Conservation (phyloP, 2,888 invertebrate species). For the Hoplodrina ambigua region DNA sequence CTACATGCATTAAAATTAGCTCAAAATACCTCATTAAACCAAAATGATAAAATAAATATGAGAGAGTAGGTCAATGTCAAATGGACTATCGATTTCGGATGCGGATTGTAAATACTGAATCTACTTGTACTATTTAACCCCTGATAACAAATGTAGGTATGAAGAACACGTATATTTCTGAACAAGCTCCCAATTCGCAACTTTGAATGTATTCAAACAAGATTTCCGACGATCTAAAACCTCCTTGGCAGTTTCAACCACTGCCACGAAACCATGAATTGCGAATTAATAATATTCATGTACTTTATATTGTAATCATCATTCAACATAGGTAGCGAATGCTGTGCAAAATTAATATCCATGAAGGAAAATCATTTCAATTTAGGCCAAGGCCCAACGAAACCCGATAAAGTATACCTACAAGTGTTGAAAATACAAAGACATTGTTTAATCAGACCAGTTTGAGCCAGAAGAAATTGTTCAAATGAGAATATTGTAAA, state of each 20-base stretch:
- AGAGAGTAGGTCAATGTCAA: conserved; percentile 80
- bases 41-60: conserved; percentile 69
- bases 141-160: conserved; percentile 64
- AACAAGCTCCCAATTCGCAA: conserved; percentile 1
- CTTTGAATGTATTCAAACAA: conserved; percentile 1
- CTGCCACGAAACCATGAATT: conserved; percentile 44
- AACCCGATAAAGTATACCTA: conserved; percentile 61
- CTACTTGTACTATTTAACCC: conserved; percentile 73
- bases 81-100: conserved; percentile 75
- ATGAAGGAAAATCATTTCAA: conserved; percentile 63
- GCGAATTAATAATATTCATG: conserved; percentile 51
- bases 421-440: conserved; percentile 53
- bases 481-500: conserved; percentile 62
- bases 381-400: conserved; percentile 65
- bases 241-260: conserved; percentile 28
- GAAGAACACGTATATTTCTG: conserved; percentile 28
- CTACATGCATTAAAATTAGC: neutral
- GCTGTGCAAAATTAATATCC: conserved; percentile 55
- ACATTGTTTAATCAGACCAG: conserved; percentile 45
- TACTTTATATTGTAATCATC: conserved; percentile 20
- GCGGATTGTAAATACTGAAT: conserved; percentile 74
- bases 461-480: conserved; percentile 51
- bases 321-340: conserved; percentile 44
- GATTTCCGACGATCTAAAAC: conserved; percentile 6
- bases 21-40: conserved; percentile 52